phyloP scores from a whole-genome alignment of 2,113 vertebrate genomes.

The Zosterops pallidus region DNA sequence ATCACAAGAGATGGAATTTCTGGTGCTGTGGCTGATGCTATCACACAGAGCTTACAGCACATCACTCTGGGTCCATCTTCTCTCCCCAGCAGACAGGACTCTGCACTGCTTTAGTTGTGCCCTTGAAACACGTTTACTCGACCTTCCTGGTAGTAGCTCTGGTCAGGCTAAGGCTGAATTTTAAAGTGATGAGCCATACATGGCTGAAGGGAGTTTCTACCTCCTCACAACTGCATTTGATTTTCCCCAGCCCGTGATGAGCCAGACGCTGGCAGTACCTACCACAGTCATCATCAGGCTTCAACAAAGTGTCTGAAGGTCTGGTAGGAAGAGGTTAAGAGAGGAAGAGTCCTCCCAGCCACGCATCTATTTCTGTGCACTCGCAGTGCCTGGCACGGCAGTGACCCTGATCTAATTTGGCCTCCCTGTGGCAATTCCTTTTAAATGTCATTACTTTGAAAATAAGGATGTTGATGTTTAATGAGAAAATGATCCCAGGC shows the following conservation, averaged over 20 bases:
- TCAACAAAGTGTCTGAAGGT: not conserved
- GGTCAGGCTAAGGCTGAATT: not conserved
- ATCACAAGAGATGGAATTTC: not conserved
- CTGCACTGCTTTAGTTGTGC: not conserved
- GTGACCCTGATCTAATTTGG: not conserved
- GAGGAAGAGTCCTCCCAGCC: not conserved
- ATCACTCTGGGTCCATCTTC: not conserved
- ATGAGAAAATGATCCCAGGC: not conserved
- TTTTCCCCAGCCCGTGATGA: not conserved
- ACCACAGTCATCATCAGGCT: not conserved
- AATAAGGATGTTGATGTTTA: not conserved
- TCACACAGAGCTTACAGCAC: rapidly evolving
- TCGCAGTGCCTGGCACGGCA: rapidly evolving
- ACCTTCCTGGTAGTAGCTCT: not conserved
- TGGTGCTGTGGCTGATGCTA: not conserved
- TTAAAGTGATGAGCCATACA: rapidly evolving
- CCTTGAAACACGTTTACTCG: not conserved
- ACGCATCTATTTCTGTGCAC: not conserved
- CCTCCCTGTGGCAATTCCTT: not conserved
- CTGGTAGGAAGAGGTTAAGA: not conserved
- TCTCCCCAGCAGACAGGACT: not conserved
- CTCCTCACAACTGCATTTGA: not conserved
- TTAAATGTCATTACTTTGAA: not conserved
- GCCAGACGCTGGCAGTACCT: not conserved
- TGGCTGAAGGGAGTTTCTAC: not conserved